Conservation (phyloP, 2,113 vertebrate species). For the Synchiropus splendidus region DNA sequence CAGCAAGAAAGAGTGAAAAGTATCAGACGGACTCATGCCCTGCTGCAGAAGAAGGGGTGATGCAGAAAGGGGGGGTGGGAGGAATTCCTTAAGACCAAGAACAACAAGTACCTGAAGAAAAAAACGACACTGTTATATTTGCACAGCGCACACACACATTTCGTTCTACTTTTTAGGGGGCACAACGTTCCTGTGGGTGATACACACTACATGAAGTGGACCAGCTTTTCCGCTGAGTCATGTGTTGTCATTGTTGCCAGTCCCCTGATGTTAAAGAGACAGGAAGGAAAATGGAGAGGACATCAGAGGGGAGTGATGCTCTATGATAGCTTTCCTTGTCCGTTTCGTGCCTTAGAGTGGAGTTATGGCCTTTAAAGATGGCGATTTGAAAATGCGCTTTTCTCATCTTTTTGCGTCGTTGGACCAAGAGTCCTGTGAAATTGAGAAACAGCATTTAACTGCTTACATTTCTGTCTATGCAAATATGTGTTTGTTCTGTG, state of each 20-base stretch:
- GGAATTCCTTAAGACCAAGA: conserved; percentile 9
- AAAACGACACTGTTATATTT: conserved; percentile 38
- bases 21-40: conserved; percentile 31
- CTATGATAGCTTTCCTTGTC: conserved; percentile 42
- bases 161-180: conserved; percentile 23
- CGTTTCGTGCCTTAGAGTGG: conserved; percentile 60
- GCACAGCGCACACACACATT: conserved; percentile 15
- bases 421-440: conserved; percentile 10
- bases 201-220: conserved; percentile 34
- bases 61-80: conserved; percentile 13
- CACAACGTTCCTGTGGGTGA: conserved; percentile 30
- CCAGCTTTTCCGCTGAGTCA: conserved; percentile 16
- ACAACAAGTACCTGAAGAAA: conserved; percentile 11
- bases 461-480: conserved; percentile 46
- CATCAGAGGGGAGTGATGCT: conserved; percentile 4
- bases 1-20: conserved; percentile 66
- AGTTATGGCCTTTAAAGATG: background rate
- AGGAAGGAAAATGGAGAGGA: conserved; percentile 30
- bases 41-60: conserved; percentile 11
- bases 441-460: conserved; percentile 30
- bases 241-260: conserved; percentile 16
- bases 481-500: conserved; percentile 31
- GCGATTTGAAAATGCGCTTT: too few relatives aligned
- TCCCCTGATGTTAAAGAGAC: conserved; percentile 13
- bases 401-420: too few relatives aligned